These are phyloP conservation scores for Meles meles DNA, from an alignment of 2,113 vertebrate species.

Conservation along the genomic window DNA sequence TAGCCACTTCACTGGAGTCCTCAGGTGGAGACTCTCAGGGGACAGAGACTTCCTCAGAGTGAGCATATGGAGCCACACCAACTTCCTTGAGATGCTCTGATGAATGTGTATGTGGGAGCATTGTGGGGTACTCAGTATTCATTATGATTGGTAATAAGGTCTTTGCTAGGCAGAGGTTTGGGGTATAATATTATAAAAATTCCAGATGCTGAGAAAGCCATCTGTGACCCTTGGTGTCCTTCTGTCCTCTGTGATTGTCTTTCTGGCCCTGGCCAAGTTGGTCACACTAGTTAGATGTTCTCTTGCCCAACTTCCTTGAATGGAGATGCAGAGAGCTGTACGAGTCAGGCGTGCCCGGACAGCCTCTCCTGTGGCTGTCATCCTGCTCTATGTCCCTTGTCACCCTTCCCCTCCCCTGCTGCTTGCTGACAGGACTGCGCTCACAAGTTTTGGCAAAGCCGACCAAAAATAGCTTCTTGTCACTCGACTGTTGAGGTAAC, in stretches of 20 bases:
- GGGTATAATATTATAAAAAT: neutral
- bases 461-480: neutral
- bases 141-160: neutral
- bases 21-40: accelerated
- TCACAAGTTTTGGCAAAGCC: neutral
- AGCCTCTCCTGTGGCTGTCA: neutral
- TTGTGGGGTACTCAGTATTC: neutral
- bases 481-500: neutral
- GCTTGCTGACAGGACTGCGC: constrained; percentile 35
- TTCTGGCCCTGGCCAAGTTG: neutral
- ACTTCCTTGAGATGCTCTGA: neutral
- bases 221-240: neutral
- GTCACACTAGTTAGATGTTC: neutral
- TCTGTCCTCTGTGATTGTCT: neutral
- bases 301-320: neutral
- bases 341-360: accelerated
- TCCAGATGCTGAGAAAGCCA: accelerated
- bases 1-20: neutral
- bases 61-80: neutral
- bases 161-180: neutral
- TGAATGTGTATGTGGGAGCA: accelerated
- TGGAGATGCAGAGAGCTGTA: neutral
- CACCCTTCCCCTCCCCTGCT: neutral
- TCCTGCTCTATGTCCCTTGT: neutral
- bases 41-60: neutral